Evolutionary conservation across 2,113 vertebrate species (phyloP), one percentile per base, ranked within the genome.

Genomic region (Zosterops pallidus): DNA sequence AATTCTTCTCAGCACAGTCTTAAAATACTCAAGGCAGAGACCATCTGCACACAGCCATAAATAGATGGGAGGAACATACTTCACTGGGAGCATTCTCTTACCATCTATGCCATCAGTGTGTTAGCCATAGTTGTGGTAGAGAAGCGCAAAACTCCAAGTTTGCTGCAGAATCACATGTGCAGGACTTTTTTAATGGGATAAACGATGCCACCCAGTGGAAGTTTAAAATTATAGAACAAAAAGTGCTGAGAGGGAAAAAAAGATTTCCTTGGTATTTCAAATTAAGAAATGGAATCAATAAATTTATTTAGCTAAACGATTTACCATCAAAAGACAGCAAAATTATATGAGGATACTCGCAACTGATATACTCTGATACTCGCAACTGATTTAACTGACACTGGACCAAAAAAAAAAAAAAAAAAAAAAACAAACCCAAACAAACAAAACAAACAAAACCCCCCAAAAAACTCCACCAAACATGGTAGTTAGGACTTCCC

Each of bases 191-290:
- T 19, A 22, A 20, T 4, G 84, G 84, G 53, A 91, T 84, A 91
- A 92, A 95, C 28, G 55, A 31, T 94, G 96, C 94, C 96, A 95
- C 94, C 93, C 89, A 87, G 93, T 94, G 95, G 94, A 94, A 92
- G 42, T 69, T 85, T 52, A 60, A 82, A 90, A 72, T 44, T 56
- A 53, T 25, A 44, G 47, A 75, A 23, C 52, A 37, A 52, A 82
- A 82, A 56, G 9, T 23, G 9, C 24, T n/a, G 55, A 5, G 21
- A 8, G 11, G n/a, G 41, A 12, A 50, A 50, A 37, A 55, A 57
- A 18, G 1, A 70, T 62, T 83, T 69, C 50, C 18, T 14, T 69
- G 31, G 18, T 57, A 50, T 33, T 83, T 83, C n/a, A 70, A 74
- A 86, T 12, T 53, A 44, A 26, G 46, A 57, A 57, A 76, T 26